These are phyloP conservation scores for Rhinatrema bivittatum DNA, from an alignment of 2,797 vertebrate species.

Conservation along the genomic window DNA sequence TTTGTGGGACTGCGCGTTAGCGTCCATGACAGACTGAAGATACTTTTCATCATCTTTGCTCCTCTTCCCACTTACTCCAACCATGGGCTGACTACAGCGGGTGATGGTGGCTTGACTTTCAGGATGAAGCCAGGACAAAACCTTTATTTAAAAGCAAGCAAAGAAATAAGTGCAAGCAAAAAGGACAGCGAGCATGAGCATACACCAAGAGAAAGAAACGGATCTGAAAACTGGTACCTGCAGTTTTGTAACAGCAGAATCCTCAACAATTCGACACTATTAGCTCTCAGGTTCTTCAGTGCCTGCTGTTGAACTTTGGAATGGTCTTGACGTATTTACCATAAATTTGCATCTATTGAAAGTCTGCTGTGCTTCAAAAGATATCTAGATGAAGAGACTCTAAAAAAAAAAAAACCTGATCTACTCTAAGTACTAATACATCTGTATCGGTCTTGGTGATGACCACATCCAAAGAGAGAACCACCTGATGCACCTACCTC, in stretches of 20 bases:
- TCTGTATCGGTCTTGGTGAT: neutral
- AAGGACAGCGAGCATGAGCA: neutral
- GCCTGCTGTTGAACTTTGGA: no score
- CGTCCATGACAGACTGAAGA: conserved; percentile 94
- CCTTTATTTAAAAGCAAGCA: conserved; percentile 48
- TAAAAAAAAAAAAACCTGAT: no score
- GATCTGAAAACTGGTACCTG: neutral
- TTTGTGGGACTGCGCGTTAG: conserved; percentile 97
- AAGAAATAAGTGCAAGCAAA: no score
- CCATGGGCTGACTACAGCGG: conserved; percentile 92
- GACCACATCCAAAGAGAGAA: neutral
- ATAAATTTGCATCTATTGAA: no score
- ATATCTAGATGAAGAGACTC: no score
- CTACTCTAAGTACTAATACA: neutral
- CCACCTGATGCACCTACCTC: no score
- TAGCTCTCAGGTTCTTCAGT: no score
- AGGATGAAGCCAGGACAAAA: conserved; percentile 94
- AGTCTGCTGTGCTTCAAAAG: no score
- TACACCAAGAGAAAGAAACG: neutral
- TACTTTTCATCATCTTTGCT: conserved; percentile 95
- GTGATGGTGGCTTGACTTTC: conserved; percentile 93
- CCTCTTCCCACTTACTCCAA: conserved; percentile 84
- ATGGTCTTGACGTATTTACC: no score
- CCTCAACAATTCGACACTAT: no score
- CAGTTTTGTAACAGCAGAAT: no score